These are phyloP conservation scores for Oreochromis grahami DNA, from an alignment of 2,797 vertebrate species.

Conservation along the genomic window DNA sequence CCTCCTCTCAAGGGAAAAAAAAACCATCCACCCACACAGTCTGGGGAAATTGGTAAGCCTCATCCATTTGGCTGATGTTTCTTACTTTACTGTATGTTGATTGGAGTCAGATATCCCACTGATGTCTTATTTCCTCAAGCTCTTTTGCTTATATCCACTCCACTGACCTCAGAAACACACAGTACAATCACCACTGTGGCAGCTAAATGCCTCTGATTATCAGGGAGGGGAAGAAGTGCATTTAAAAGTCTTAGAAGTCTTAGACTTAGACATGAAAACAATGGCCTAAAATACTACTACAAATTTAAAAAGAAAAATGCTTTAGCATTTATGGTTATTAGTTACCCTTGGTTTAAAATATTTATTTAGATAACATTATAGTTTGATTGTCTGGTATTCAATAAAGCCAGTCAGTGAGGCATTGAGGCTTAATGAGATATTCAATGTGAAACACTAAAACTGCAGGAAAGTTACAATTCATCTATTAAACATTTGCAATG, in stretches of 20 bases:
- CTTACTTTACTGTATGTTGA: constrained; percentile 63
- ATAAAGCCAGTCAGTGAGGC: background rate
- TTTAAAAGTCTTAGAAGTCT: constrained; percentile 13
- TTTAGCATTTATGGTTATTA: background rate
- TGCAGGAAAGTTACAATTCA: background rate
- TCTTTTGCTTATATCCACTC: constrained; percentile 53
- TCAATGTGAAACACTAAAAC: background rate
- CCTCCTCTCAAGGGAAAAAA: constrained; percentile 47
- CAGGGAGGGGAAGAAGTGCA: background rate
- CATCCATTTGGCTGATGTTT: constrained; percentile 39
- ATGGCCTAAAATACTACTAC: background rate
- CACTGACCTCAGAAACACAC: constrained; percentile 63
- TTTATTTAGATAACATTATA: background rate
- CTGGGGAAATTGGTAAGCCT: constrained; percentile 28
- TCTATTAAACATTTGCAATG: background rate
- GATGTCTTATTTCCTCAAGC: constrained; percentile 75
- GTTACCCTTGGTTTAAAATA: background rate
- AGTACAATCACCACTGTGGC: background rate
- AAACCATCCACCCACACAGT: constrained; percentile 37
- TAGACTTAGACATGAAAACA: background rate
- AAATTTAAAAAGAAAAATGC: background rate
- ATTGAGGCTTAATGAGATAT: background rate
- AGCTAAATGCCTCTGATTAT: constrained; percentile 25
- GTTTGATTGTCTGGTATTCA: background rate
- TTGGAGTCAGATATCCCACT: constrained; percentile 62